Base-by-base conservation (phyloP, 2,888 invertebrate species). In the Luperina nickerlii region DNA sequence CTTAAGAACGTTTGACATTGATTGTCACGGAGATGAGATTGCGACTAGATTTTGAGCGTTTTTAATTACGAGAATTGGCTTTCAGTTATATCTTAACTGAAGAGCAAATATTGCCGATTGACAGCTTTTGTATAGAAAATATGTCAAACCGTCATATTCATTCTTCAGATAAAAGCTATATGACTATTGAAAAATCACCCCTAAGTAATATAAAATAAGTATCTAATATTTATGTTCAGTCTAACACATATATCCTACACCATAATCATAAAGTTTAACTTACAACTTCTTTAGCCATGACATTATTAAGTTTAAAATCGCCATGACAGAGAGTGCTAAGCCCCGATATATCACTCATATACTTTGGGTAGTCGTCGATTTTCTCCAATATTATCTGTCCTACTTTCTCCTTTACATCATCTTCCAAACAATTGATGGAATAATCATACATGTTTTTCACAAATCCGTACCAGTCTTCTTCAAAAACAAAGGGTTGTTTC, bases 231-330 rank as follows among this genome's bases (percentile, higher is more conserved):
- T 51, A 24, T 20, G 27, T 7, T 6, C 20, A 27, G 20, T 68
- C 45, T 11, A 45, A 45, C 45, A 45, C 45, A 11, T 45, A 9
- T 45, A 45, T 11, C 48, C 13, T 4, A 8, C 27, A 51, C n/a
- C n/a, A 51, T 24, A 70, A 57, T 20, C 3, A 72, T 42, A 48
- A 32, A 69, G 6, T 42, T 65, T 24, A 74, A 91, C 92, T 92
- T 84, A 91, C 91, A 63, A 78, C 68, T 88, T 90, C 91, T 76
- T 88, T 92, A 63, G 88, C 87, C 91, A 92, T 91, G 11, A 92
- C 67, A 60, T 92, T 92, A 66, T 87, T 90, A 3, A 84, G 83
- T 77, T 90, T 92, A 45, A 76, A 92, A 79, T 92, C 92, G 1
- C 91, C 92, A 69, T 92, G 92, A 27, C 92, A 91, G 7, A 92